A percentile compares a stretch with the other conserved stretches of the same genome.
These are phyloP conservation scores for Oryzias curvinotus DNA, from an alignment of 2,113 vertebrate genomes.

Conservation along the genomic window DNA sequence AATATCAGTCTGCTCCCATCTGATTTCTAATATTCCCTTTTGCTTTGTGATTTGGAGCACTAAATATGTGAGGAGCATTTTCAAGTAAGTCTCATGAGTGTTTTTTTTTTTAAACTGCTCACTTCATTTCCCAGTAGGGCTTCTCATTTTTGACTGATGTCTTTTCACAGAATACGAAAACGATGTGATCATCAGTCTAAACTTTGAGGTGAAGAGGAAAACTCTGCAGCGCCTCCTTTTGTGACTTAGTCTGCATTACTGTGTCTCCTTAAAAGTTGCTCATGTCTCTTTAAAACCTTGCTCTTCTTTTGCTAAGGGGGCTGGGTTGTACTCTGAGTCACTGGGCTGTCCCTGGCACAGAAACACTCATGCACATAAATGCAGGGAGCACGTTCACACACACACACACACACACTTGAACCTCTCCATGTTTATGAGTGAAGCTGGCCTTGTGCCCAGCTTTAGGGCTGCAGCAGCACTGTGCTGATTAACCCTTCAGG, in stretches of 20 bases:
- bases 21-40: slow-evolving; percentile 2
- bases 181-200: slow-evolving; percentile 61
- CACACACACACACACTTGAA: slow-evolving; percentile 46
- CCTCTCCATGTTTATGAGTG: slow-evolving; percentile 78
- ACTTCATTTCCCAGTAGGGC: slow-evolving; percentile 58
- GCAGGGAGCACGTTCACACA: slow-evolving; percentile 26
- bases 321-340: slow-evolving; percentile 77
- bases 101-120: slow-evolving; percentile 43
- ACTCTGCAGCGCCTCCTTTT: slow-evolving; percentile 65
- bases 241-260: slow-evolving; percentile 37
- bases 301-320: slow-evolving; percentile 69
- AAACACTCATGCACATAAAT: slow-evolving; percentile 53
- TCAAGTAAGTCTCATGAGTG: slow-evolving; percentile 6
- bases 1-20: neutral
- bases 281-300: slow-evolving; percentile 76
- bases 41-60: slow-evolving; percentile 14
- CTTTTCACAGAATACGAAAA: slow-evolving; percentile 71
- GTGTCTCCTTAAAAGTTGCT: slow-evolving; percentile 21
- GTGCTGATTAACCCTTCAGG: slow-evolving; percentile 75
- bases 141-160: slow-evolving; percentile 64
- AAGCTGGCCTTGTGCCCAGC: slow-evolving; percentile 72
- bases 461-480: slow-evolving; percentile 66
- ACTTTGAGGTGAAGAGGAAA: slow-evolving; percentile 39
- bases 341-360: slow-evolving; percentile 82
- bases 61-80: slow-evolving; percentile 7